Base-by-base conservation (phyloP, 2,113 vertebrate genomes). In the Urocitellus parryii region DNA sequence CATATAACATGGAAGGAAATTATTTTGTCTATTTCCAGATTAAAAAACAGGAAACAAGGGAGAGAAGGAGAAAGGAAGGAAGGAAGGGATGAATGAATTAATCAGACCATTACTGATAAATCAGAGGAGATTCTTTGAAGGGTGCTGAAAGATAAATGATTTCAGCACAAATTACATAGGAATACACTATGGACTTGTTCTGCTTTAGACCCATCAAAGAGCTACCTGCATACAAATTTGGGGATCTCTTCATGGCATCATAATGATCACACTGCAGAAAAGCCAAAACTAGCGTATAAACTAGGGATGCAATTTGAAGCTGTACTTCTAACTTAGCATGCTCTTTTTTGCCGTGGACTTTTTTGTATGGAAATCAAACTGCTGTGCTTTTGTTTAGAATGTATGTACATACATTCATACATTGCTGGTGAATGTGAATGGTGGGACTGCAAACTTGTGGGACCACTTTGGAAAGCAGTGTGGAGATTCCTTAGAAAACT, bases 301-400 rank as follows among this genome's bases (percentile, higher is more conserved):
- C 80, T 91, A 70, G 88, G 97, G 91, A 96, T 97, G 91, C 81
- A 96, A 77, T 97, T 98, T 98, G 96, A 97, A 97, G 79, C 63
- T 97, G 83, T 94, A 74, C 90, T 94, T 97, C 97, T 97, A 95
- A 97, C 84, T 91, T 96, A 97, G 42, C 84, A 93, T 97, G n/a
- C 27, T 97, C 92, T 96, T 97, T 97, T 45, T 96, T 82, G 74
- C 68, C 96, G 48, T 77, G 8, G 53, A 88, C 90, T 37, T 97
- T 24, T 39, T 42, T 39, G 0, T 93, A 8, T 94, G 86, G 90
- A 97, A 93, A 89, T 76, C n/a, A 25, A 70, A 82, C 2, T 48
- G 32, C 39, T 65, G 0, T 63, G 16, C 5, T n/a, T 94, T 96
- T 93, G 11, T 73, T 48, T 81, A 68, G 45, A 81, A 77, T n/a